These are phyloP conservation scores for Ctenicera cuprea DNA, from an alignment of 2,888 invertebrate genomes.

Conservation along the genomic window DNA sequence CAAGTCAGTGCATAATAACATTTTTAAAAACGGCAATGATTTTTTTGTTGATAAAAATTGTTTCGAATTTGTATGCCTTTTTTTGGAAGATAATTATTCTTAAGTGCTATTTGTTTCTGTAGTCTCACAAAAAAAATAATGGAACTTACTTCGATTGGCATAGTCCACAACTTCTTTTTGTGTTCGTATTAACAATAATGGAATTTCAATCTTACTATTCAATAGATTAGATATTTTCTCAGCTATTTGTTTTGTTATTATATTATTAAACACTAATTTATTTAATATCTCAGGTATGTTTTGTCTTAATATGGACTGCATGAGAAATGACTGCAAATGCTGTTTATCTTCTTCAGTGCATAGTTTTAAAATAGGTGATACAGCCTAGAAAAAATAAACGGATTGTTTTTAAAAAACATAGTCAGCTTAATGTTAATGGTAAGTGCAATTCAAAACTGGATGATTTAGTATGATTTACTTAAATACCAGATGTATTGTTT, in stretches of 20 bases:
- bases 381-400: constrained; percentile 66
- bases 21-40: no score
- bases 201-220: constrained; percentile 12
- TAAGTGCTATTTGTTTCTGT: no score
- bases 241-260: constrained; percentile 43
- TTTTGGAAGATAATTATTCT: no score
- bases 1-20: not conserved
- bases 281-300: constrained; percentile 65
- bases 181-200: constrained; percentile 44
- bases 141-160: constrained; percentile 21
- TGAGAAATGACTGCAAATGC: constrained; percentile 69
- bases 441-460: no score
- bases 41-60: not conserved
- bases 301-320: constrained; percentile 70
- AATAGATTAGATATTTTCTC: constrained; percentile 2
- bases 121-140: not conserved
- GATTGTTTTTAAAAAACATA: not conserved
- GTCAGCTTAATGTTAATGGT: no score
- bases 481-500: no score
- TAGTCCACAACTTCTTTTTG: constrained; percentile 71
- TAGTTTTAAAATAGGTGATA: constrained; percentile 67
- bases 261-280: constrained; percentile 67
- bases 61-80: constrained; percentile 16
- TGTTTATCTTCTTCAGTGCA: constrained; percentile 65
- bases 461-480: no score